Evolutionary conservation across 1,140 invertebrate genomes (phyloP).

Genomic region (Drosophila ananassae): DNA sequence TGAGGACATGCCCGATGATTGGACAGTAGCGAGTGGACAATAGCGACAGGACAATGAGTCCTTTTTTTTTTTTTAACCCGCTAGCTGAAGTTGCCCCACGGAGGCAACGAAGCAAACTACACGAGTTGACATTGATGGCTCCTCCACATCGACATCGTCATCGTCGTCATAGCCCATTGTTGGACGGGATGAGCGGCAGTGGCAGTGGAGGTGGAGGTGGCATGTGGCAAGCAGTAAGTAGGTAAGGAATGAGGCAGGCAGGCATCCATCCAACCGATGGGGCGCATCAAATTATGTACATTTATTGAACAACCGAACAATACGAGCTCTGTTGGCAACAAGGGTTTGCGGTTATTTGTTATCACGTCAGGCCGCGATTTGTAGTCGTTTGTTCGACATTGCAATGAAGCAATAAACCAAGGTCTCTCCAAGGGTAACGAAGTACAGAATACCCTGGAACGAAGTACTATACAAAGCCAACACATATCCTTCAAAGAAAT

Average conservation of each 20-base stretch:
- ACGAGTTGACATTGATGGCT: conserved; percentile 61
- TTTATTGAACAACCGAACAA: conserved; percentile 64
- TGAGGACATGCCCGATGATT: conserved; percentile 33
- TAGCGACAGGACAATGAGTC: neutral
- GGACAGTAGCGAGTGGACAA: neutral
- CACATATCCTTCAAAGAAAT: no score
- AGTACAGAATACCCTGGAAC: conserved; percentile 1
- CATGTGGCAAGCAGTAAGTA: neutral
- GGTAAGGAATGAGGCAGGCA: neutral
- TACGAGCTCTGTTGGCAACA: conserved; percentile 61
- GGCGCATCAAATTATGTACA: conserved; percentile 68
- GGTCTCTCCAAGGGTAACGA: neutral
- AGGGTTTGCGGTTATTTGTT: conserved; percentile 76
- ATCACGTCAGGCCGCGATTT: conserved; percentile 76
- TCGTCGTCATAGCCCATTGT: conserved; percentile 12
- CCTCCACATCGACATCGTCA: conserved; percentile 10
- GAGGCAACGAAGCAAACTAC: conserved; percentile 64
- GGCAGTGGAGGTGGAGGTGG: neutral
- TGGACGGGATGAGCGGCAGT: conserved; percentile 11
- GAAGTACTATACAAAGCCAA: no score
- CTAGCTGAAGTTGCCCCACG: conserved; percentile 42
- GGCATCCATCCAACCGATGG: neutral
- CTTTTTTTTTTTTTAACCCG: conserved; percentile 8
- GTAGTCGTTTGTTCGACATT: conserved; percentile 57
- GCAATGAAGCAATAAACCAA: conserved; percentile 6